Evolutionary conservation across 2,113 vertebrate genomes (phyloP), one percentile per base, ranked within the genome.

Genomic region (Galbula dea): DNA sequence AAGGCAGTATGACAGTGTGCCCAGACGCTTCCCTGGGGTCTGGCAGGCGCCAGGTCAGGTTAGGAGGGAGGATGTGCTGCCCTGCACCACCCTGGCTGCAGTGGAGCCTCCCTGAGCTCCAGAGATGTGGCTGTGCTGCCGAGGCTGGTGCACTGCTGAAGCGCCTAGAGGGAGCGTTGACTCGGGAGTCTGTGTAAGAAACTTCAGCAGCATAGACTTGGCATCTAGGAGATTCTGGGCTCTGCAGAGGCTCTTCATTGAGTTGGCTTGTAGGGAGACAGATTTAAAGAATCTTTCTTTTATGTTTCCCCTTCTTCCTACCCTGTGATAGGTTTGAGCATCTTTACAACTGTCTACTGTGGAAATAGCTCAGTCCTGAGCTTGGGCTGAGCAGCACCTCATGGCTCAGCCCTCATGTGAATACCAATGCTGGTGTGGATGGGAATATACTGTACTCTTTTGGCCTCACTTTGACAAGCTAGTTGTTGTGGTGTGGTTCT

Each of bases 351-450:
- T 52, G 4, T 26, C 37, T n/a, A 36, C 36, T 13, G 23, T 12
- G 57, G 41, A 37, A 46, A 17, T 6, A 32, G 39, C 17, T 66
- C 36, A n/a, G 51, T 27, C 32, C 9, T 21, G 46, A 24, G 4
- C 26, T 24, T 21, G 39, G 66, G 55, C 29, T 78, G 45, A 61
- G 45, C 32, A 73, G 29, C 32, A 51, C 32, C 27, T 62, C 52
- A 51, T 9, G 19, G 68, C 43, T 67, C 29, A 62, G 54, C 30
- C 19, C 39, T 58, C 1, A 0, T 9, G 41, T 18, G 27, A 52
- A 11, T 27, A 11, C 0, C 24, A 15, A 15, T 2, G 1, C 6
- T 15, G 3, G 16, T 5, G 32, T 9, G 49, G 39, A 1, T 23
- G 24, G 65, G 29, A 48, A 7, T 0, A 2, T 10, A 0, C 34